A percentile compares a stretch with the other conserved stretches of the same genome.
Evolutionary conservation across 92 coral and sea anemone genomes (phyloP).

Genomic region (Micromussa lordhowensis): DNA sequence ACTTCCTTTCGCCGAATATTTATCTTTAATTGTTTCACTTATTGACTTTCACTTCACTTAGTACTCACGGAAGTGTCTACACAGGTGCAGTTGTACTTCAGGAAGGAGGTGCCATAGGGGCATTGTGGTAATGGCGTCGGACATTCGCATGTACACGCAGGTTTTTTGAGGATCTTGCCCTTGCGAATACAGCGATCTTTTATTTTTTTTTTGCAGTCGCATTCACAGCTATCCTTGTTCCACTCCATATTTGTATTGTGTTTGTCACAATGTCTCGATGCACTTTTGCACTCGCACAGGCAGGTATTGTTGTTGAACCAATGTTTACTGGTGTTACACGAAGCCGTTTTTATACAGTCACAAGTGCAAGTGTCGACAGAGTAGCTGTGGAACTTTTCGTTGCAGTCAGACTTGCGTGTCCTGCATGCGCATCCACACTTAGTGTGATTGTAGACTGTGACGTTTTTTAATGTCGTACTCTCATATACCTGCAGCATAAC

Average conservation of each 20-base stretch:
- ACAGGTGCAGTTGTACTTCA: constrained; percentile 43
- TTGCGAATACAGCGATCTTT: constrained; percentile 18
- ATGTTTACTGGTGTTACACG: background rate
- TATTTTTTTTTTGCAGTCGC: constrained; percentile 20
- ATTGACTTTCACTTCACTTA: background rate
- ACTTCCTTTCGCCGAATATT: background rate
- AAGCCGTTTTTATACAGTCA: background rate
- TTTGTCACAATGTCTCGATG: background rate
- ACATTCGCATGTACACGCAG: constrained; percentile 31
- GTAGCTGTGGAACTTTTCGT: background rate
- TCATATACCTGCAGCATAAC: background rate
- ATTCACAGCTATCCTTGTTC: constrained; percentile 23
- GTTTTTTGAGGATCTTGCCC: constrained; percentile 13
- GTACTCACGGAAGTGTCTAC: constrained; percentile 4
- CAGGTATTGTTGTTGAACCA: background rate
- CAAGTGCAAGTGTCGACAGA: background rate
- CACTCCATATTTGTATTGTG: background rate
- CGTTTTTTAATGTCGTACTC: no score
- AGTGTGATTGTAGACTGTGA: constrained; percentile 47
- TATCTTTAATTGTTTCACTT: background rate
- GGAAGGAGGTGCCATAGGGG: background rate
- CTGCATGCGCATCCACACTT: constrained; percentile 43
- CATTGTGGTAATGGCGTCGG: background rate
- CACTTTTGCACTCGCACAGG: constrained; percentile 21
- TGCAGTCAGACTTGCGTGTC: constrained; percentile 13